These are phyloP conservation scores for Tenthredo amoena DNA, from an alignment of 2,888 invertebrate genomes.

Conservation along the genomic window DNA sequence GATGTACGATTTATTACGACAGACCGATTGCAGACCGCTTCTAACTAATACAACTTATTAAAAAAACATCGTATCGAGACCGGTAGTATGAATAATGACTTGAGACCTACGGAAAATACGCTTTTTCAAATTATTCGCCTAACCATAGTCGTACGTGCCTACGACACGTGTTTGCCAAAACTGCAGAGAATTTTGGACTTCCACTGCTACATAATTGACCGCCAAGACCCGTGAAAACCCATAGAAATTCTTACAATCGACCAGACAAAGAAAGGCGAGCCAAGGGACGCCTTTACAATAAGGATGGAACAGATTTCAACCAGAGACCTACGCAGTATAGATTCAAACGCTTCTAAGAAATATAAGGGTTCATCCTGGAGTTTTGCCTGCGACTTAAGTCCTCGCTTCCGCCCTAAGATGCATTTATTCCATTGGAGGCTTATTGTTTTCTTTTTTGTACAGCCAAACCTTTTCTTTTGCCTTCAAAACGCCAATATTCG, in stretches of 20 bases:
- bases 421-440: not conserved
- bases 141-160: not conserved
- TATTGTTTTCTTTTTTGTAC: constrained; percentile 1
- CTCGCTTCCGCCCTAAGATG: constrained; percentile 42
- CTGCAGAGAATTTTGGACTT: not conserved
- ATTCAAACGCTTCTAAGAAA: constrained; percentile 19
- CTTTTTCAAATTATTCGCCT: not conserved
- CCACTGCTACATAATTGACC: not conserved
- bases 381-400: constrained; percentile 46
- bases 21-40: not conserved
- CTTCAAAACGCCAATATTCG: not conserved
- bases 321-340: constrained; percentile 22
- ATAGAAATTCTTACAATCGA: constrained; percentile 39
- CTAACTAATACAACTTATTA: not conserved
- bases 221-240: constrained; percentile 17
- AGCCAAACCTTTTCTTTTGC: constrained; percentile 13
- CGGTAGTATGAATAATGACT: not conserved
- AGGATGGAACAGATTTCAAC: constrained; percentile 44
- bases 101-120: not conserved
- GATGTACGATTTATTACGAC: not conserved
- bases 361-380: constrained; percentile 44
- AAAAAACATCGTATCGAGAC: not conserved
- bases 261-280: constrained; percentile 33
- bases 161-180: not conserved
- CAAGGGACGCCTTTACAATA: constrained; percentile 30